A percentile compares a stretch with the other conserved stretches of the same genome.
Evolutionary conservation across 2,888 invertebrate species (phyloP).

Genomic region (Serripes groenlandicus): DNA sequence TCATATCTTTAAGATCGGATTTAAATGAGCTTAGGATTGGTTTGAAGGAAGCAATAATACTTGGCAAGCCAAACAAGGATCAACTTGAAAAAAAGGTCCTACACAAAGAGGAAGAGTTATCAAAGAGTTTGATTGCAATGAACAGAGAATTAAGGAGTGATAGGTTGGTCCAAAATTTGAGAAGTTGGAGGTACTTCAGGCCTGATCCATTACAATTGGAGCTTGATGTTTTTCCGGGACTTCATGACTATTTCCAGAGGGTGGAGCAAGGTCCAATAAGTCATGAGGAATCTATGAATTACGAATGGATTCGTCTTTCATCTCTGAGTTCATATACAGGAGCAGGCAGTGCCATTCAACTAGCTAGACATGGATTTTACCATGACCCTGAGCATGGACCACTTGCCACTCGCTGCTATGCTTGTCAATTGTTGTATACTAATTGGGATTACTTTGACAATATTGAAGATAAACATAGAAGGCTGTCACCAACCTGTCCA

Average conservation of each 20-base stretch:
- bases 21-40: too few relatives aligned
- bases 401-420: background rate
- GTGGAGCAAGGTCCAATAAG: background rate
- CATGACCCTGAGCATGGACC: constrained; percentile 27
- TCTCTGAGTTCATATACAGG: constrained; percentile 34
- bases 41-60: too few relatives aligned
- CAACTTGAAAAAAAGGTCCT: too few relatives aligned
- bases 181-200: too few relatives aligned
- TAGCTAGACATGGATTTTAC: constrained; percentile 53
- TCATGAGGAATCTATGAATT: constrained; percentile 21
- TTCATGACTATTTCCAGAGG: background rate
- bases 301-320: constrained; percentile 41
- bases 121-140: too few relatives aligned
- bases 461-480: background rate
- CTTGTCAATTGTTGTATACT: background rate
- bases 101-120: too few relatives aligned
- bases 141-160: too few relatives aligned
- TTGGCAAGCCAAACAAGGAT: too few relatives aligned
- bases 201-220: too few relatives aligned
- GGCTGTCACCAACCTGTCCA: background rate
- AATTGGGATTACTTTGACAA: constrained; percentile 13
- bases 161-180: too few relatives aligned
- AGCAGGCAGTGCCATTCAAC: constrained; percentile 24
- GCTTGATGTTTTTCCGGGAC: too few relatives aligned
- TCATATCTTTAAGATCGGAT: too few relatives aligned